Evolutionary conservation across 64 coral and sea anemone species (phyloP), one percentile per base, ranked within the genome.

Genomic region (Exaiptasia diaphana): DNA sequence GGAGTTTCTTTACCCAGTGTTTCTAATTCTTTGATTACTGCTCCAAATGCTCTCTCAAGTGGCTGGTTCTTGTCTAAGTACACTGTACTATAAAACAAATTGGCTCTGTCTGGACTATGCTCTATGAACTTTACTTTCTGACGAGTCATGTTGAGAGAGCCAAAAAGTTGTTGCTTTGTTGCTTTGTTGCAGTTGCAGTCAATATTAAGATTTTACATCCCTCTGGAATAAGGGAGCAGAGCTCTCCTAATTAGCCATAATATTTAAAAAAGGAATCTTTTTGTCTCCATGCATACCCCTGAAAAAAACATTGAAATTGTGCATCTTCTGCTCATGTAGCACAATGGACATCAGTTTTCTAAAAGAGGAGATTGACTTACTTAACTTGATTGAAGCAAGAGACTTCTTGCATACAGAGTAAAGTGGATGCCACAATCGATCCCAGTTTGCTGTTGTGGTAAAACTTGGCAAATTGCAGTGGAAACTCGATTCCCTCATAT

Each of bases 111-210:
- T 39, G 88, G 88, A 52, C 45, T 82, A 59, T 82, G 78, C 54
- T 90, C 88, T 52, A 83, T 80, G 22, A 88, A 80, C 50, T 79
- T 74, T 38, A 90, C 45, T 57, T 77, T 60, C 0, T 27, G 49
- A 53, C 13, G 20, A 45, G 38, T 4, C 33, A 70, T 3, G 40
- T 84, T 27, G 29, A 71, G 37, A 6, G 76, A 54, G 33, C 38
- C 55, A 23, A 84, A 68, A 28, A 84, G 71, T 60, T 84, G 65
- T 28, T 41, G 32, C 53, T 90, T 75, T 62, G 69, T 90, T 45
- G 57, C 71, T 76, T 83, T 79, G 73, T 91, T 78, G 81, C 89
- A 38, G 89, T 91, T 52, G 89, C 89, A 69, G 89, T 91, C 17
- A 91, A 72, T 30, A 91, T 79, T 45, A 85, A 30, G 33, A 85